These are phyloP conservation scores for Mythimna impura DNA, from an alignment of 2,888 invertebrate species.

Conservation along the genomic window DNA sequence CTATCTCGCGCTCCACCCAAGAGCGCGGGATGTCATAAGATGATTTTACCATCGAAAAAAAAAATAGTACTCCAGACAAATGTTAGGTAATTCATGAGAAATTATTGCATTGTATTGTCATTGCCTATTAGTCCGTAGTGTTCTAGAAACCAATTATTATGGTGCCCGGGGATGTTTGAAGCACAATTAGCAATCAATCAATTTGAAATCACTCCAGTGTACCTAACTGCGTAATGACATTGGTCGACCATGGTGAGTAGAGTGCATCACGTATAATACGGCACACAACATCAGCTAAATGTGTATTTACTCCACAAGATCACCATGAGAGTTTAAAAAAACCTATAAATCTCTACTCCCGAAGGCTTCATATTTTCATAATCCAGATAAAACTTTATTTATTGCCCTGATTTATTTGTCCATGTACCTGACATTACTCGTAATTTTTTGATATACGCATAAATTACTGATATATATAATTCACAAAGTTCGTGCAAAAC, in stretches of 20 bases:
- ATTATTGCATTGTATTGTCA: neutral
- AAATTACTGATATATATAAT: slow-evolving; percentile 35
- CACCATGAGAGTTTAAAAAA: slow-evolving; percentile 68
- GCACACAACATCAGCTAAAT: neutral
- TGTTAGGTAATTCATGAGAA: neutral
- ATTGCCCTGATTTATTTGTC: slow-evolving; percentile 80
- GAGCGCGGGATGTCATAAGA: too few relatives aligned
- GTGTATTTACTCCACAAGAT: slow-evolving; percentile 13
- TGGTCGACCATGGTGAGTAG: neutral
- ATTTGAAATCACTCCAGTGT: slow-evolving; percentile 2
- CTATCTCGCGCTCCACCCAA: too few relatives aligned
- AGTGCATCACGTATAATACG: too few relatives aligned
- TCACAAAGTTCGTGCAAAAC: slow-evolving; percentile 44
- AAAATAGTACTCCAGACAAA: neutral
- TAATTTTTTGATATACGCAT: slow-evolving; percentile 56
- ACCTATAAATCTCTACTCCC: slow-evolving; percentile 79
- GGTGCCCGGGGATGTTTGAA: neutral
- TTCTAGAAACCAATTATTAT: neutral
- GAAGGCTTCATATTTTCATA: slow-evolving; percentile 73
- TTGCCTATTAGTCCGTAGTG: neutral
- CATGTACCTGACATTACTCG: slow-evolving; percentile 71
- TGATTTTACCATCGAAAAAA: too few relatives aligned
- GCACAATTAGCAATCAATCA: slow-evolving; percentile 9
- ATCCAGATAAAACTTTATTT: slow-evolving; percentile 84
- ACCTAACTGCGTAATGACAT: neutral